Evolutionary conservation across 1,140 invertebrate genomes (phyloP).

Genomic region (Limonius californicus): DNA sequence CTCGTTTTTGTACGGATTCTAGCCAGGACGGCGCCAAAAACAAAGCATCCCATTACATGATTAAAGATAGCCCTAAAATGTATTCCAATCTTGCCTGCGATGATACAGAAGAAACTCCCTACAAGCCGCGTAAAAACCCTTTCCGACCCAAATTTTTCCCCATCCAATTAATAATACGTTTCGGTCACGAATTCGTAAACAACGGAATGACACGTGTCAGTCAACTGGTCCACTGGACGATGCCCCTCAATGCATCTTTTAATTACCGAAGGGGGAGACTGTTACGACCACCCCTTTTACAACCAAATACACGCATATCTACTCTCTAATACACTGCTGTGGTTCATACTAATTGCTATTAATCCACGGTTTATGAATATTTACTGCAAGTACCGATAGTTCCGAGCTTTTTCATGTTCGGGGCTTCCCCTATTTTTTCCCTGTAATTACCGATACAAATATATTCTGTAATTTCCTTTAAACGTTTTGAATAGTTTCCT

Average conservation of each 20-base stretch:
- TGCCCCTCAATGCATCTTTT: slow-evolving; percentile 7
- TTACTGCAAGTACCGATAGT: no score
- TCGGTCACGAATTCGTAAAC: background rate
- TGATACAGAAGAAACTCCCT: no score
- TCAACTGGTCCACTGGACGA: slow-evolving; percentile 4
- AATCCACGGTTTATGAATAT: slow-evolving; percentile 4
- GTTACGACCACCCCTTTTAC: background rate
- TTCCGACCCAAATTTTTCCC: background rate
- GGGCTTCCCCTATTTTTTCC: no score
- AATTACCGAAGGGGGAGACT: background rate
- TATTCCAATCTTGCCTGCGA: background rate
- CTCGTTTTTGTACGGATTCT: background rate
- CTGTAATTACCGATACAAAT: no score
- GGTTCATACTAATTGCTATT: slow-evolving; percentile 1
- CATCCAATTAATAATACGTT: background rate
- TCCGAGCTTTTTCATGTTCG: no score
- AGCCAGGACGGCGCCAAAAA: background rate
- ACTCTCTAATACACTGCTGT: slow-evolving; percentile 9
- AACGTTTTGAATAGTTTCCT: no score
- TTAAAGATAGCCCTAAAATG: background rate
- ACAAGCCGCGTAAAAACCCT: no score
- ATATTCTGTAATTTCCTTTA: no score
- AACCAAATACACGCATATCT: slow-evolving; percentile 11
- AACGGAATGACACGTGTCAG: slow-evolving; percentile 2
- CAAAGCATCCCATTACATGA: background rate